phyloP scores from a whole-genome alignment of 2,113 vertebrate genomes.

The Eolophus roseicapilla region DNA sequence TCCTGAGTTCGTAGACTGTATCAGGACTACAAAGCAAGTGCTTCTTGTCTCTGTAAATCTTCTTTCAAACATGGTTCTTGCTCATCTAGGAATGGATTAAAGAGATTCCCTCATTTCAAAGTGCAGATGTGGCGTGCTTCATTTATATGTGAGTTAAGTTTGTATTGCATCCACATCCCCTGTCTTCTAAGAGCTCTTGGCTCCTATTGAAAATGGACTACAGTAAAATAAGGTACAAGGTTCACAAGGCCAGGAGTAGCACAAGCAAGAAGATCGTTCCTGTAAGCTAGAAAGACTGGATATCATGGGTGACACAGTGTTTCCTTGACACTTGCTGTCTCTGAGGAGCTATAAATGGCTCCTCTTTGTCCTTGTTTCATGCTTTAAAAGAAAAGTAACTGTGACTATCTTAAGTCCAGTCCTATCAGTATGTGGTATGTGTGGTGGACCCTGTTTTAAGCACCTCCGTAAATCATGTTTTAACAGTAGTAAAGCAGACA shows the following conservation, averaged over 20 bases:
- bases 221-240: neutral
- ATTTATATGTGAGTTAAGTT: neutral
- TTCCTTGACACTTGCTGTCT: neutral
- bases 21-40: neutral
- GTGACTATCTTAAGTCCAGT: neutral
- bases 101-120: neutral
- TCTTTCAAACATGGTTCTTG: neutral
- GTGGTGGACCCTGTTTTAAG: neutral
- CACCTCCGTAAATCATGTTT: neutral
- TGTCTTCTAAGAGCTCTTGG: neutral
- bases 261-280: neutral
- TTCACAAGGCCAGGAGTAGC: neutral
- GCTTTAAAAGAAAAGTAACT: neutral
- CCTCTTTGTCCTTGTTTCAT: neutral
- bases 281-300: fast-evolving
- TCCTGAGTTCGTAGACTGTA: neutral
- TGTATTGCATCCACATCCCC: neutral
- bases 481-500: neutral
- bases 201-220: neutral
- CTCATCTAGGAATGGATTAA: neutral
- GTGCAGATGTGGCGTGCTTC: neutral
- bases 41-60: neutral
- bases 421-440: neutral
- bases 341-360: neutral
- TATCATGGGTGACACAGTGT: neutral